phyloP scores from a whole-genome alignment of 1,140 invertebrate genomes.

The Drosophila sp. region DNA sequence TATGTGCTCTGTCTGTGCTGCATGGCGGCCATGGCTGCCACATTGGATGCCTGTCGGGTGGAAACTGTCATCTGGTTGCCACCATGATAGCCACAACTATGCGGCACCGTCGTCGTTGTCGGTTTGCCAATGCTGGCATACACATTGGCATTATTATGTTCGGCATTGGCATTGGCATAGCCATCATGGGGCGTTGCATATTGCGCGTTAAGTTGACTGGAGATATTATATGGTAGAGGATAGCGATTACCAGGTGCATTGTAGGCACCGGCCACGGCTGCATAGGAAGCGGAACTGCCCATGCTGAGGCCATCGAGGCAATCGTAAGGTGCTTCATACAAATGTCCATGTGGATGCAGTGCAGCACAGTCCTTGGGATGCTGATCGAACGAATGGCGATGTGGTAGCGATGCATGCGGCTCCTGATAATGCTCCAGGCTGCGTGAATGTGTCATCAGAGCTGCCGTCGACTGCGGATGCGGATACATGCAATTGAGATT shows the following conservation, averaged over 20 bases:
- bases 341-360: constrained; percentile 33
- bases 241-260: constrained; percentile 82
- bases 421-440: constrained; percentile 84
- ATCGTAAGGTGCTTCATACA: constrained; percentile 80
- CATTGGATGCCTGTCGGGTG: not conserved
- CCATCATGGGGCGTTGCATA: constrained; percentile 63
- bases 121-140: constrained; percentile 66
- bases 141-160: constrained; percentile 44
- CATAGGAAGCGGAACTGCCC: constrained; percentile 76
- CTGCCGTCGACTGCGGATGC: constrained; percentile 23
- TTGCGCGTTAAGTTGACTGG: constrained; percentile 72
- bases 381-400: constrained; percentile 83
- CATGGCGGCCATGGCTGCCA: constrained; percentile 54
- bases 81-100: constrained; percentile 61
- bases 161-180: constrained; percentile 50
- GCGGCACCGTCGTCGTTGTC: constrained; percentile 19
- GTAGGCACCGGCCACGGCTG: constrained; percentile 73
- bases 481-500: constrained; percentile 57
- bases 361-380: constrained; percentile 67
- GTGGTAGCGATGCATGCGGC: constrained; percentile 64
- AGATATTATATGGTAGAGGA: constrained; percentile 83
- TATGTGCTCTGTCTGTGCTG: constrained; percentile 75
- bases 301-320: constrained; percentile 74
- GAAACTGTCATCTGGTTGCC: constrained; percentile 29
- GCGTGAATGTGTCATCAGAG: constrained; percentile 80